Conservation (phyloP, 2,888 invertebrate genomes). For the Drosophila prostipennis region DNA sequence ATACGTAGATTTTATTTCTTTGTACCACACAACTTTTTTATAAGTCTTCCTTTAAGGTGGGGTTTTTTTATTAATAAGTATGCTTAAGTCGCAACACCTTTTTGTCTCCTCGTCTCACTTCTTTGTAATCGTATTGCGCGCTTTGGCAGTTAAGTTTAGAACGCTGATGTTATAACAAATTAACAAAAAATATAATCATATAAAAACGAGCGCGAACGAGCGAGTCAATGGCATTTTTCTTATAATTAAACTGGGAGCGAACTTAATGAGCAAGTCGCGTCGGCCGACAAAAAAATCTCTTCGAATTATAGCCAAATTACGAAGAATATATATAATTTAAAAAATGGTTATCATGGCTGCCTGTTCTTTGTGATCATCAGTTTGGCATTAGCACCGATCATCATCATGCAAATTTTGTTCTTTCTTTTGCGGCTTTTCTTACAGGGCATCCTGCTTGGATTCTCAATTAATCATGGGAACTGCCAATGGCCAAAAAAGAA, state of each 20-base stretch:
- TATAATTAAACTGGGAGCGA: constrained; percentile 67
- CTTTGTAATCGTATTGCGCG: constrained; percentile 70
- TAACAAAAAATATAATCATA: constrained; percentile 44
- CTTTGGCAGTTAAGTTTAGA: constrained; percentile 71
- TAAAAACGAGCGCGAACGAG: constrained; percentile 38
- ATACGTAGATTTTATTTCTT: constrained; percentile 10
- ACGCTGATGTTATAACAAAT: constrained; percentile 77
- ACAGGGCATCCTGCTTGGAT: constrained; percentile 60
- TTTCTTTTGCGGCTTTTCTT: constrained; percentile 45
- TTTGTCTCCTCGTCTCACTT: constrained; percentile 8
- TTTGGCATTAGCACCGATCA: constrained; percentile 23
- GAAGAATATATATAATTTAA: constrained; percentile 41
- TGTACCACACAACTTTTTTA: too few relatives aligned
- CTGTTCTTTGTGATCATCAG: constrained; percentile 23
- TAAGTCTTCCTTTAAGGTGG: too few relatives aligned
- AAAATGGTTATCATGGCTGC: constrained; percentile 31
- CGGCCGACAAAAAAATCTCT: constrained; percentile 32
- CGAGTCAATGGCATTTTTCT: constrained; percentile 76
- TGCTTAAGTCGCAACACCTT: constrained; percentile 1
- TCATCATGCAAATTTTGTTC: constrained; percentile 69
- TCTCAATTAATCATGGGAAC: constrained; percentile 61
- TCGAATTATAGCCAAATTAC: constrained; percentile 45
- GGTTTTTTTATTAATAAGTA: constrained; percentile 22
- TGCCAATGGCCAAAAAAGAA: constrained; percentile 38
- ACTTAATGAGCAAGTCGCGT: constrained; percentile 67